Evolutionary conservation across 23 tunicate species (phyloP), one percentile per base, ranked within the genome.

Genomic region (Trididemnum clinides): DNA sequence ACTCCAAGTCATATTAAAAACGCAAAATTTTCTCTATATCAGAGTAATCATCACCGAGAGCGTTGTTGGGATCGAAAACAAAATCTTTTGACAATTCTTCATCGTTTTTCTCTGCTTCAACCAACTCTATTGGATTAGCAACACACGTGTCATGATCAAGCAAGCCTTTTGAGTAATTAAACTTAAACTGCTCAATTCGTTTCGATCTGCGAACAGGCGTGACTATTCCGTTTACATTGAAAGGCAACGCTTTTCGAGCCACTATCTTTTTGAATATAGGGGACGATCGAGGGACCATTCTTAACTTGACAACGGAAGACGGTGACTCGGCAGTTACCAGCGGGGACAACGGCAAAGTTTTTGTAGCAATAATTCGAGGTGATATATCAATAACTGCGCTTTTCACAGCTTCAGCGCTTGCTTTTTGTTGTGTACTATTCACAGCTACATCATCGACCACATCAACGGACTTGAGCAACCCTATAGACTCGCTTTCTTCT

Each of bases 131-230:
- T 15, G 91, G 49, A 64, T 33, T 79, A 2, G 91, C 31, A 25
- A 87, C 35, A 37, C 91, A 87, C 1, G 69, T 51, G 22, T 87
- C 91, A 22, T 87, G 86, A 50, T 35, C 81, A 35, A 39, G 80
- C 33, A 87, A 80, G 23, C 80, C 78, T 70, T 63, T 69, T 0
- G 91, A 86, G 69, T 87, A 87, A 51, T 20, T 30, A n/a, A 33
- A 51, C 30, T 87, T 84, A 0, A 63, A 70, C 12, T 49, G 21
- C 27, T 76, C 91, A 0, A 87, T 87, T 26, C 91, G 64, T 28
- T 50, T 70, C 39, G 91, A 87, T 39, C 91, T 39, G 7, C 91
- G 59, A 1, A 87, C 91, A 3, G 91, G 91, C 1, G 91, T 87
- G 7, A 87, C 77, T 1, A 87, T 80, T 31, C 78, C 91, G 36